A percentile compares a stretch with the other conserved stretches of the same genome.
Evolutionary conservation across 2,888 invertebrate species (phyloP).

Genomic region (Vanessa cardui): DNA sequence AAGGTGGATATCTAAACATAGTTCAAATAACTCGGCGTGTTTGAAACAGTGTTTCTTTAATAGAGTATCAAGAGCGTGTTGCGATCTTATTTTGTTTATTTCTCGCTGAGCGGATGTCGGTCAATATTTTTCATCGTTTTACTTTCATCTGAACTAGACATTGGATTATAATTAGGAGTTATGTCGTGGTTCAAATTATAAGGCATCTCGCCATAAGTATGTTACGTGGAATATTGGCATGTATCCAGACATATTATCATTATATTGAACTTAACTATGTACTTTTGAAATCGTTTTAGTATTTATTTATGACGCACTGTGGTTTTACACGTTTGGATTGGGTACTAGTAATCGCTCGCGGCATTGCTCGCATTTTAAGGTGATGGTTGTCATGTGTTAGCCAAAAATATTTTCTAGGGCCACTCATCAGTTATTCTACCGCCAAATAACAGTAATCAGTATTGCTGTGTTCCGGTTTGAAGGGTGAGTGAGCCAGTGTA

Average conservation of each 20-base stretch:
- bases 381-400: too few relatives aligned
- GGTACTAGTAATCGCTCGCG: too few relatives aligned
- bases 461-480: too few relatives aligned
- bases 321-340: too few relatives aligned
- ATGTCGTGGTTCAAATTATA: conserved; percentile 52
- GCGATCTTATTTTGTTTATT: conserved; percentile 36
- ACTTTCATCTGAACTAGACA: conserved; percentile 70
- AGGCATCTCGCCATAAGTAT: conserved; percentile 49
- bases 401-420: too few relatives aligned
- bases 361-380: too few relatives aligned
- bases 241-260: conserved; percentile 51
- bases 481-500: too few relatives aligned
- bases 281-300: not conserved
- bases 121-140: conserved; percentile 39
- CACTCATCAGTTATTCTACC: too few relatives aligned
- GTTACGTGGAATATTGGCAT: conserved; percentile 55
- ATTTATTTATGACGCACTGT: too few relatives aligned
- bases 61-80: conserved; percentile 14
- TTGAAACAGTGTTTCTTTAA: conserved; percentile 10
- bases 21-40: conserved; percentile 9
- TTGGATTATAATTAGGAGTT: conserved; percentile 60
- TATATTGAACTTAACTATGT: conserved; percentile 17
- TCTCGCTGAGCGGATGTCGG: conserved; percentile 38
- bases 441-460: too few relatives aligned
- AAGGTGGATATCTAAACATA: not conserved